phyloP scores from a whole-genome alignment of 2,113 vertebrate species.

The Nothocercus nigrocapillus region DNA sequence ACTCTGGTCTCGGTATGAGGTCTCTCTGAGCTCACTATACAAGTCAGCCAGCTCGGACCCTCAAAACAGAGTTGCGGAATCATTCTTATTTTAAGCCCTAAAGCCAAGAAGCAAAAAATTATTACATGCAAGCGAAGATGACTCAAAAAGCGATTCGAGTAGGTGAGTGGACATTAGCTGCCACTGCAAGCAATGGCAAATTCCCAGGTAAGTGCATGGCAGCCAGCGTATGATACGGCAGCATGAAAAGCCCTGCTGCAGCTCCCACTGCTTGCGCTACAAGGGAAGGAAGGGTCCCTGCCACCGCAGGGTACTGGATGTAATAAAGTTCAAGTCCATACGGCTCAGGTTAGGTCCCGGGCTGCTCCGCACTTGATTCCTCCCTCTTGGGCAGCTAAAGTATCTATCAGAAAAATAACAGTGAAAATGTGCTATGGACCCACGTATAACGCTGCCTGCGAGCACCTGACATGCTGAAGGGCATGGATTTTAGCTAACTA shows the following conservation, averaged over 20 bases:
- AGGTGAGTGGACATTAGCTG: not conserved
- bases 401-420: accelerated
- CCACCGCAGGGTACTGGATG: not conserved
- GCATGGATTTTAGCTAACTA: not conserved
- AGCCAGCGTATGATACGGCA: not conserved
- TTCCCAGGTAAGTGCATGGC: not conserved
- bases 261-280: not conserved
- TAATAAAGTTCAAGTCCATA: not conserved
- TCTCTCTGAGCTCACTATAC: too few species aligned
- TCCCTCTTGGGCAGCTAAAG: not conserved
- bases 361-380: accelerated
- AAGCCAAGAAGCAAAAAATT: not conserved
- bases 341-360: not conserved
- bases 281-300: not conserved
- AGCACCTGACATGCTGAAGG: not conserved
- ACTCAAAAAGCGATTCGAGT: not conserved
- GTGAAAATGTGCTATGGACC: not conserved
- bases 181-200: not conserved
- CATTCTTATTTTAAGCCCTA: not conserved
- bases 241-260: not conserved
- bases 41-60: not conserved
- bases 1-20: not conserved
- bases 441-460: not conserved
- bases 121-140: not conserved
- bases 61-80: not conserved